Evolutionary conservation across 2,888 invertebrate species (phyloP).

Genomic region (Odontocerum albicorne): DNA sequence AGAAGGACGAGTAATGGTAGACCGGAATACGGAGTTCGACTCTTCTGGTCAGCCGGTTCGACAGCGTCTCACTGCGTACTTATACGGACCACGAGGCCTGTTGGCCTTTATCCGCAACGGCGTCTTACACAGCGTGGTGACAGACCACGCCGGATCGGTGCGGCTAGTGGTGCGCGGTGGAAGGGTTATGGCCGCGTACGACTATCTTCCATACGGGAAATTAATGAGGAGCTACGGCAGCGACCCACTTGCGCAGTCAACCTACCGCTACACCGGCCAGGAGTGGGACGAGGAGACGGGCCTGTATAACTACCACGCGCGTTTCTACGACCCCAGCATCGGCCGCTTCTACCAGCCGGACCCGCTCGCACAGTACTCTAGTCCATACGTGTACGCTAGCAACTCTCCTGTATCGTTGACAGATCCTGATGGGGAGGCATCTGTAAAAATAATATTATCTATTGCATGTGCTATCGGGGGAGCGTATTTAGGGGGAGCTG

Average conservation of each 20-base stretch:
- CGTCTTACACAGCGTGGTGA: too few relatives aligned
- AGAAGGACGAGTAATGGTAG: too few relatives aligned
- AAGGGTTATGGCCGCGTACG: constrained; percentile 38
- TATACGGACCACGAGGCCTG: too few relatives aligned
- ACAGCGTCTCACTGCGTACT: too few relatives aligned
- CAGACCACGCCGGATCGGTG: constrained; percentile 38
- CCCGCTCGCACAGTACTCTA: constrained; percentile 36
- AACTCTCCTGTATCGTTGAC: not conserved
- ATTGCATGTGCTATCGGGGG: too few relatives aligned
- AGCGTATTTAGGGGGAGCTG: not conserved
- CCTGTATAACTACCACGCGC: constrained; percentile 38
- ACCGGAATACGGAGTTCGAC: too few relatives aligned
- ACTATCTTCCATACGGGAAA: constrained; percentile 38
- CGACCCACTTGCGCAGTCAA: constrained; percentile 26
- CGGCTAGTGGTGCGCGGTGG: constrained; percentile 33
- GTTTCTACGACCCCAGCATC: constrained; percentile 37
- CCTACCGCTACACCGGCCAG: constrained; percentile 37
- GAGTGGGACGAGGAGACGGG: constrained; percentile 38
- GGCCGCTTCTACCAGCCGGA: constrained; percentile 37
- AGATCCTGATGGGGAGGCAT: constrained; percentile 1
- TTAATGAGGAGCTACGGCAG: constrained; percentile 32
- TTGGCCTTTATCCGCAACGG: too few relatives aligned
- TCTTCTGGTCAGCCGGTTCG: too few relatives aligned
- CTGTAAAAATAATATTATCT: too few relatives aligned
- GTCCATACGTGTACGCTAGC: constrained; percentile 37